Conservation (phyloP, 2,888 invertebrate genomes). For the Heliconius sara region DNA sequence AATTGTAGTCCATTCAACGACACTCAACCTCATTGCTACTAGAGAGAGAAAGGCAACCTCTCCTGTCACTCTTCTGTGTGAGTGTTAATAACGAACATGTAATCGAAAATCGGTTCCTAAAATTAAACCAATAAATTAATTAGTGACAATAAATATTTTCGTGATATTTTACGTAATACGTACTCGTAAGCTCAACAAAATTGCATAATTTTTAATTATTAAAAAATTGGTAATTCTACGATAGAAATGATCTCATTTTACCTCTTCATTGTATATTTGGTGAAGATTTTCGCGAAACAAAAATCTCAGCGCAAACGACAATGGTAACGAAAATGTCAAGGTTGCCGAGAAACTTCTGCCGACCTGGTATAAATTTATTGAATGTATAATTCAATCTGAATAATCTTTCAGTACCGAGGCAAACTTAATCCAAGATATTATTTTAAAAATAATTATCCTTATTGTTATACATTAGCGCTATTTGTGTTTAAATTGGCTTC, state of each 20-base stretch:
- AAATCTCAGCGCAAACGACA: constrained; percentile 6
- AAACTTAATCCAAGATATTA: constrained; percentile 14
- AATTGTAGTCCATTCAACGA: constrained; percentile 75
- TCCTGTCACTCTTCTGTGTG: constrained; percentile 11
- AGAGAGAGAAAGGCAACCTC: neutral
- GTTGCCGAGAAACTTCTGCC: constrained; percentile 22
- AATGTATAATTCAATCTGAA: constrained; percentile 30
- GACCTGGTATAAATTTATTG: constrained; percentile 35
- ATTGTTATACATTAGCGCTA: no score
- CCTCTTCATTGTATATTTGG: neutral
- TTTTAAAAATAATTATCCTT: neutral
- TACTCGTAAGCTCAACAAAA: neutral
- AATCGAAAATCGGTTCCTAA: constrained; percentile 41
- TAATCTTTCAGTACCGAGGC: constrained; percentile 33
- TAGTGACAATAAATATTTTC: neutral
- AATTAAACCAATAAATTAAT: neutral
- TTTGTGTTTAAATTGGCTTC: no score
- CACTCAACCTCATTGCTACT: constrained; percentile 72
- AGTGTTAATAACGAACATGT: constrained; percentile 56
- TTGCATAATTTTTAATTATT: neutral
- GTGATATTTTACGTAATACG: neutral
- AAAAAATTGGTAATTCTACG: neutral
- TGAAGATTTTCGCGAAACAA: constrained; percentile 16
- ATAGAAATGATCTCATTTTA: constrained; percentile 1
- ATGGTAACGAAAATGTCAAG: constrained; percentile 28